phyloP scores from a whole-genome alignment of 2,888 invertebrate genomes.

The Orthosia gothica region DNA sequence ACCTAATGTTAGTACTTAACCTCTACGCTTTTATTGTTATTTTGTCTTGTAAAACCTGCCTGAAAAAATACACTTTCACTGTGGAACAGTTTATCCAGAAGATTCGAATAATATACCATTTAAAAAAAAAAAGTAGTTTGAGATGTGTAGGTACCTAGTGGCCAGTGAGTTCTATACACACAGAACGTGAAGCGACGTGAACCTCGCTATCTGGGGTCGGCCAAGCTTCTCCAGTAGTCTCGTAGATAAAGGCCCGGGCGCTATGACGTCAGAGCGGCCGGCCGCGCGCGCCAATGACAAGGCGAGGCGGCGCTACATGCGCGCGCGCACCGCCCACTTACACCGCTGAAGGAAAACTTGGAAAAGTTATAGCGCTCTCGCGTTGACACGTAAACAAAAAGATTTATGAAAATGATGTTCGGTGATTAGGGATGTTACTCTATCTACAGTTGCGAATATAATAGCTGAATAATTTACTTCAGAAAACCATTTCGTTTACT shows the following conservation, averaged over 20 bases:
- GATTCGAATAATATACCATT: background rate
- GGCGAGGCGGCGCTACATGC: slow-evolving; percentile 84
- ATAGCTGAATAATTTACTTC: background rate
- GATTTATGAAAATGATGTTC: slow-evolving; percentile 1
- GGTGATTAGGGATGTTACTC: background rate
- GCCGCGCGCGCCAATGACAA: slow-evolving; percentile 83
- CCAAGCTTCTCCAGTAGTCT: slow-evolving; percentile 75
- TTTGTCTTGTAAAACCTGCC: background rate
- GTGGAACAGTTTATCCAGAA: background rate
- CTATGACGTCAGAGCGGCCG: slow-evolving; percentile 89
- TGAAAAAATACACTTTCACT: slow-evolving; percentile 12
- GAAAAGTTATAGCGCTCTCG: slow-evolving; percentile 75
- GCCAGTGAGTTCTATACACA: slow-evolving; percentile 37
- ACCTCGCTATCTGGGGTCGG: slow-evolving; percentile 70
- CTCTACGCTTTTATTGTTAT: slow-evolving; percentile 5
- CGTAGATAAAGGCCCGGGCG: slow-evolving; percentile 80
- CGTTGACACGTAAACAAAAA: slow-evolving; percentile 24
- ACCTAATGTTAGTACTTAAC: slow-evolving; percentile 28
- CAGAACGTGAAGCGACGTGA: slow-evolving; percentile 64
- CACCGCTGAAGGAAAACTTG: slow-evolving; percentile 79
- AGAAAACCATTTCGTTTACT: background rate
- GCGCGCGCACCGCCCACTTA: slow-evolving; percentile 86
- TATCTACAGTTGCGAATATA: background rate
- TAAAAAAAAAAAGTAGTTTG: background rate
- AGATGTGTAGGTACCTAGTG: slow-evolving; percentile 35